Base-by-base conservation (phyloP, 2,888 invertebrate species). In the Eudemis profundana region DNA sequence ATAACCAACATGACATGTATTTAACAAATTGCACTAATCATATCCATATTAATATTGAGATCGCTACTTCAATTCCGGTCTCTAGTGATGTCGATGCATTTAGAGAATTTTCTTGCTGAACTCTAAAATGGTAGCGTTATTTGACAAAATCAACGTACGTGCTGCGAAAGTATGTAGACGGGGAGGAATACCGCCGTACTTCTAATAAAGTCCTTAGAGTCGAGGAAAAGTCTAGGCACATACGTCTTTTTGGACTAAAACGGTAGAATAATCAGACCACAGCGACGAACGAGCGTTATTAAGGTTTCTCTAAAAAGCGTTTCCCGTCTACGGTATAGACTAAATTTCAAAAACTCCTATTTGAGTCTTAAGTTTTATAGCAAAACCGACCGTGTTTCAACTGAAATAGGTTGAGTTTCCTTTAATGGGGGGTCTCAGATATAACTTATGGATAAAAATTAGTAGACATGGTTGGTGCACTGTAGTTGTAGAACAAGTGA, bases 251-350 rank as follows among this genome's bases (percentile, higher is more conserved):
- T 42, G 17, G 42, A 42, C 17, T 7, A 1, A n/a, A 17, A 42
- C 54, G 27, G 12, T 42, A 10, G 12, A 42, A 40, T 51, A 46
- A 65, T 59, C 64, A 65, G 64, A 65, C 64, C 64, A 65, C 38
- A 65, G 51, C 59, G 51, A 59, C 42, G 50, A 46, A 29, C 33
- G n/a, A 44, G 7, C 50, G 36, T 44, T 19, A 53, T 36, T 27
- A 46, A 46, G 38, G 38, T 59, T 65, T 59, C 64, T 59, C 64
- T 59, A 57, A 57, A 53, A 47, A 47, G 40, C 17, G 40, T 63
- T 42, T 49, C 38, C 4, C 49, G 62, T 49, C 40, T 63, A 12
- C 21, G 10, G 23, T 36, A 21, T 21, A 29, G 10, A 33, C 33
- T 10, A 33, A 33, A 2, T 33, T 33, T 8, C 1, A 33, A 33